Conservation (phyloP, 2,797 vertebrate genomes). For the Cephalopachus bancanus region DNA sequence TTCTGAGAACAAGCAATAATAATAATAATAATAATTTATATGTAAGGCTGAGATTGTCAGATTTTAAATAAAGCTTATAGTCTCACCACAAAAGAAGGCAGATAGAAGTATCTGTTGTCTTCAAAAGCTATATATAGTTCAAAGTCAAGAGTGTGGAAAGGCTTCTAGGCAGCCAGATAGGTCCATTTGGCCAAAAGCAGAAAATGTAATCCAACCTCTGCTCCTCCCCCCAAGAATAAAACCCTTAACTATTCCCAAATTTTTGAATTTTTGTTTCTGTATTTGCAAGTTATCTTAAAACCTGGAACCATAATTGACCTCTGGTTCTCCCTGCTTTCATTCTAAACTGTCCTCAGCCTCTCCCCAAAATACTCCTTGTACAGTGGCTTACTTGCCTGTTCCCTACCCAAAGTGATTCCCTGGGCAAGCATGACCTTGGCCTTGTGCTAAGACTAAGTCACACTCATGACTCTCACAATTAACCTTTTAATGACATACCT, state of each 20-base stretch:
- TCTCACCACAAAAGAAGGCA: not conserved
- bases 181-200: not conserved
- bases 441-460: not conserved
- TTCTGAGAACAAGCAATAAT: not conserved
- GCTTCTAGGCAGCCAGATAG: not conserved
- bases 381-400: not conserved
- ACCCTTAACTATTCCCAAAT: not conserved
- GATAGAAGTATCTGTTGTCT: slow-evolving; percentile 3
- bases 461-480: too few species aligned
- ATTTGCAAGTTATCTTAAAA: not conserved
- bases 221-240: not conserved
- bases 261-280: not conserved
- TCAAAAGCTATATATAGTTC: not conserved
- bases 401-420: not conserved
- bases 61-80: slow-evolving; percentile 66
- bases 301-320: not conserved
- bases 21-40: not conserved
- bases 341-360: not conserved
- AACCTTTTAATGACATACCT: too few species aligned
- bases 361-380: not conserved
- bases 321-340: not conserved
- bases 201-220: not conserved
- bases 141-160: accelerated
- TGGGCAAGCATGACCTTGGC: not conserved
- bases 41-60: slow-evolving; percentile 15